Conservation (phyloP, 2,113 vertebrate genomes). For the Miniopterus natalensis region DNA sequence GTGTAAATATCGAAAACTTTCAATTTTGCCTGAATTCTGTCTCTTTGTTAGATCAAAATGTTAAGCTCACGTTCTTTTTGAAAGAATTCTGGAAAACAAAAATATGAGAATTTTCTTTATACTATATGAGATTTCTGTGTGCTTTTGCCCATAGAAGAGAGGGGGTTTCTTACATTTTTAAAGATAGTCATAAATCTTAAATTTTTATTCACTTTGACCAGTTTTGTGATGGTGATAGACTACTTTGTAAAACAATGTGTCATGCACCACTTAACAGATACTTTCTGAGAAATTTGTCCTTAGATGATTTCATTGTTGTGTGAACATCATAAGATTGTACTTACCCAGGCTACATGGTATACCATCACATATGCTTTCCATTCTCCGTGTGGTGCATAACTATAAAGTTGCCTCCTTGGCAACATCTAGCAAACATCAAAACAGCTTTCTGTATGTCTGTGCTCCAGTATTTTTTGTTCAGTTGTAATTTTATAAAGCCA, state of each 20-base stretch:
- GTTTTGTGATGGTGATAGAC: not conserved
- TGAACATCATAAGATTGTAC: not conserved
- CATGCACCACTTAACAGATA: not conserved
- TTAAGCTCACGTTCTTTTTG: not conserved
- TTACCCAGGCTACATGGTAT: not conserved
- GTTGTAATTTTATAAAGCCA: not conserved
- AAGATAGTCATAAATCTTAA: not conserved
- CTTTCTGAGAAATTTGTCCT: not conserved
- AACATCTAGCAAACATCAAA: not conserved
- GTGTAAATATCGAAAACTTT: constrained; percentile 25
- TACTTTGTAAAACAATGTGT: not conserved
- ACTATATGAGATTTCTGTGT: not conserved
- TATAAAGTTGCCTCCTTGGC: not conserved
- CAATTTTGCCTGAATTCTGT: constrained; percentile 10
- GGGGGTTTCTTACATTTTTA: not conserved
- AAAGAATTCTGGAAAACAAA: not conserved
- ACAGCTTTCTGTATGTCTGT: not conserved
- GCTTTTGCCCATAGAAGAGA: not conserved
- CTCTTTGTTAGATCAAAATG: not conserved
- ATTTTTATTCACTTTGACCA: not conserved
- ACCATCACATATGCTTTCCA: not conserved
- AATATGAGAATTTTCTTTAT: not conserved
- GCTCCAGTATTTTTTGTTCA: not conserved
- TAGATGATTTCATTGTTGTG: not conserved
- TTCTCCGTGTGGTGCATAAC: not conserved